phyloP scores from a whole-genome alignment of 1,140 invertebrate genomes.

The Uloborus diversus region DNA sequence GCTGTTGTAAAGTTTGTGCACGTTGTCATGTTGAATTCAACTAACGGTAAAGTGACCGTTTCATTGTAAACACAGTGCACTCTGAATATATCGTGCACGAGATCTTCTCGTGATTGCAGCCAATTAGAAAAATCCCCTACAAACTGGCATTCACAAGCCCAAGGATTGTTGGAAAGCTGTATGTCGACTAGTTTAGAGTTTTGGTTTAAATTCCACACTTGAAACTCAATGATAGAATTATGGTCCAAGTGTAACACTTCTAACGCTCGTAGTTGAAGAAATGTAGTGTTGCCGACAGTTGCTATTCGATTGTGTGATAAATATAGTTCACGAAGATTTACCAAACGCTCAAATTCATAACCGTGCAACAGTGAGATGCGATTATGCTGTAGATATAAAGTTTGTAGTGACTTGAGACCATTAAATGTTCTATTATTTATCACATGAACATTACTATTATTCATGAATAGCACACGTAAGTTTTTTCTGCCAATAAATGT shows the following conservation, averaged over 20 bases:
- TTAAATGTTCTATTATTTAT: constrained; percentile 94
- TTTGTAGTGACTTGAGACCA: constrained; percentile 81
- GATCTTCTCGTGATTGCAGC: constrained; percentile 75
- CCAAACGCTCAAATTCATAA: constrained; percentile 89
- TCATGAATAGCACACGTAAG: constrained; percentile 84
- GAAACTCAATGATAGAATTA: constrained; percentile 81
- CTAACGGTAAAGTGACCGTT: constrained; percentile 56
- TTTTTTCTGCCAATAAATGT: constrained; percentile 92
- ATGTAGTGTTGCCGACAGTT: constrained; percentile 81
- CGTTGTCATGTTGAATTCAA: constrained; percentile 48
- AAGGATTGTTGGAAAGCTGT: constrained; percentile 80
- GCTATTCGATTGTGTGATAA: constrained; percentile 85
- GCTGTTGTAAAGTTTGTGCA: constrained; percentile 29
- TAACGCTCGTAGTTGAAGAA: constrained; percentile 78
- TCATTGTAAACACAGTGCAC: constrained; percentile 82
- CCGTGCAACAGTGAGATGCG: constrained; percentile 80
- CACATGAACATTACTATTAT: constrained; percentile 82
- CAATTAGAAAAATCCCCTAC: constrained; percentile 76
- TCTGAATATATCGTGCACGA: constrained; percentile 78
- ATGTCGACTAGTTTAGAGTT: constrained; percentile 74
- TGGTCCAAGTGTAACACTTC: constrained; percentile 84
- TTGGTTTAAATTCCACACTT: constrained; percentile 82
- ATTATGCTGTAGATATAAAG: constrained; percentile 87
- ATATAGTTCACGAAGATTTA: constrained; percentile 82
- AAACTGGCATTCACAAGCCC: constrained; percentile 91